Evolutionary conservation across 2,113 vertebrate genomes (phyloP).

Genomic region (Nanorana parkeri): DNA sequence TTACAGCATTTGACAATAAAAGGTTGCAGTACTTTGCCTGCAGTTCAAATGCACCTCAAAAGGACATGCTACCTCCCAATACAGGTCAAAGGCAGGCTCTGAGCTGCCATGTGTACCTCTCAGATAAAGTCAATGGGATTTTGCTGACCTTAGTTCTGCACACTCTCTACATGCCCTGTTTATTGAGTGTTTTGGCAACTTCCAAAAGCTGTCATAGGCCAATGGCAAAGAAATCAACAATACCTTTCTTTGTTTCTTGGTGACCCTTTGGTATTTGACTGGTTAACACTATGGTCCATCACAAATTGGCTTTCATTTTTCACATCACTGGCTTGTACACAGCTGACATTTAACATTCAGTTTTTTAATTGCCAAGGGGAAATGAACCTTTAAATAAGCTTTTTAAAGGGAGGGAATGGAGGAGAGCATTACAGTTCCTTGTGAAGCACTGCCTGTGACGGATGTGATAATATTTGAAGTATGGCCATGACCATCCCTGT

Average conservation of each 20-base stretch:
- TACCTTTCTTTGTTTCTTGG: not conserved
- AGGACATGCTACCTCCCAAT: too few species aligned
- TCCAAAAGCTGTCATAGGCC: not conserved
- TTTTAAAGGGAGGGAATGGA: constrained; percentile 37
- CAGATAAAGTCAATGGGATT: too few species aligned
- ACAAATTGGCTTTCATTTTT: constrained; percentile 23
- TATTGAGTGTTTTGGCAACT: not conserved
- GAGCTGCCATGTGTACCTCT: too few species aligned
- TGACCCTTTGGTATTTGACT: not conserved
- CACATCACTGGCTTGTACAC: constrained; percentile 48
- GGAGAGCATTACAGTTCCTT: constrained; percentile 11
- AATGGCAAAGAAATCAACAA: not conserved
- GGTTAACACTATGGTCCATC: constrained; percentile 37
- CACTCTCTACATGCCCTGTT: too few species aligned
- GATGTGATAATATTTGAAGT: constrained; percentile 41
- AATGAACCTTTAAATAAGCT: constrained; percentile 54
- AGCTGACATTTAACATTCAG: constrained; percentile 55
- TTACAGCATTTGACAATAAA: too few species aligned
- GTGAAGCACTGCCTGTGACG: constrained; percentile 17
- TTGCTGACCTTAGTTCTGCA: too few species aligned
- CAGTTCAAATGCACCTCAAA: too few species aligned
- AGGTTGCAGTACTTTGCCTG: too few species aligned
- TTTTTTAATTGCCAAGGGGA: constrained; percentile 53
- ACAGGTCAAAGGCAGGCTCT: too few species aligned
- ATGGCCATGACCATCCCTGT: constrained; percentile 27